These are phyloP conservation scores for Oxygymnocypris stewartii DNA, from an alignment of 2,113 vertebrate genomes.

Conservation along the genomic window DNA sequence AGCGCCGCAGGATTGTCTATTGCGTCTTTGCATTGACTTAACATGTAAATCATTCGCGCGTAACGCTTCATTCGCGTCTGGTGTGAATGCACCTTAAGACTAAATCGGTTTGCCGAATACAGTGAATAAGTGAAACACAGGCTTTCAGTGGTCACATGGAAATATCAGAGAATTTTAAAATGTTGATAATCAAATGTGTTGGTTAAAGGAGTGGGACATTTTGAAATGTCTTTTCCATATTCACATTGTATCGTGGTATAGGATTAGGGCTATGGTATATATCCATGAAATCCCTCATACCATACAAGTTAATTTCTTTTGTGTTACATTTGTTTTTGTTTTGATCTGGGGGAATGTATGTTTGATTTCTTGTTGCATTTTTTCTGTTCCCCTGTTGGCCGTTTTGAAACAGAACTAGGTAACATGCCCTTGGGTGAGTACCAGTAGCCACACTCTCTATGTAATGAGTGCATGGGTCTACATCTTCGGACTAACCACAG, in stretches of 20 bases:
- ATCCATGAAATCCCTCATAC: not conserved
- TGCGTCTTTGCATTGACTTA: no score
- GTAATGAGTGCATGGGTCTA: slow-evolving; percentile 83
- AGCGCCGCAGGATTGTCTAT: no score
- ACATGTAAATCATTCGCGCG: no score
- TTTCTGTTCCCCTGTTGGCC: slow-evolving; percentile 82
- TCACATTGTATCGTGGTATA: not conserved
- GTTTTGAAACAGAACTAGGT: slow-evolving; percentile 95
- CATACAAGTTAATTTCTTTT: not conserved
- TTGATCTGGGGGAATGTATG: slow-evolving; percentile 76
- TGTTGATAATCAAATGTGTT: not conserved
- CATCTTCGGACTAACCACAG: slow-evolving; percentile 66
- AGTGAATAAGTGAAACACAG: not conserved
- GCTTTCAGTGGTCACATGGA: not conserved
- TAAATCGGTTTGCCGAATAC: not conserved
- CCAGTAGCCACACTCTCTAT: slow-evolving; percentile 73
- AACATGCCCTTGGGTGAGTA: slow-evolving; percentile 92
- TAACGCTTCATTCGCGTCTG: no score
- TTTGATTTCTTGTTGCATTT: slow-evolving; percentile 87
- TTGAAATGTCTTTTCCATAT: not conserved
- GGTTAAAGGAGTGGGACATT: not conserved
- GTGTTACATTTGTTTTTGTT: not conserved
- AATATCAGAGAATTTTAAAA: not conserved
- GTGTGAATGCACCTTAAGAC: no score
- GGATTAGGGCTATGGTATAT: not conserved